phyloP scores from a whole-genome alignment of 2,113 vertebrate genomes.

The Eleginops maclovinus region DNA sequence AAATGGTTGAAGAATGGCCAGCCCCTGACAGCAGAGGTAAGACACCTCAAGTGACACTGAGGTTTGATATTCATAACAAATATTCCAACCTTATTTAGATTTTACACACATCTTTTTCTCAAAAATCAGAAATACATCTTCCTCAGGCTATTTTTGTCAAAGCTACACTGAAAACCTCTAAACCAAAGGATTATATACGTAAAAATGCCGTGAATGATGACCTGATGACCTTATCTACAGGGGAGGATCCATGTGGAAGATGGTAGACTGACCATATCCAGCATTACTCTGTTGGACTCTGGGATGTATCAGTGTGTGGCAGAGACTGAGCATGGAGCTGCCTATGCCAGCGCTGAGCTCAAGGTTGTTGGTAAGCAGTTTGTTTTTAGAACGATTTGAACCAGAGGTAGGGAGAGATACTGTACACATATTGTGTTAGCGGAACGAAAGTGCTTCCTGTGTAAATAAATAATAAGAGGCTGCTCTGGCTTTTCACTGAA shows the following conservation, averaged over 20 bases:
- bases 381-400: slow-evolving; percentile 21
- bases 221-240: slow-evolving; percentile 71
- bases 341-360: slow-evolving; percentile 90
- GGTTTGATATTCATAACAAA: neutral
- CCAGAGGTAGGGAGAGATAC: neutral
- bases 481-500: slow-evolving; percentile 8
- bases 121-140: neutral
- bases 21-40: slow-evolving; percentile 83
- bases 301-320: slow-evolving; percentile 93
- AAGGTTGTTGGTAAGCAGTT: slow-evolving; percentile 90
- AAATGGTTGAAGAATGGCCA: slow-evolving; percentile 91
- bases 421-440: neutral
- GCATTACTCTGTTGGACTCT: slow-evolving; percentile 87
- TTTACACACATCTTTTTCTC: neutral
- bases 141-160: neutral
- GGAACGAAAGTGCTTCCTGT: slow-evolving; percentile 2
- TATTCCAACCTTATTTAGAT: neutral
- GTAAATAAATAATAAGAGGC: slow-evolving; percentile 21
- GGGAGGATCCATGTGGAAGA: slow-evolving; percentile 87
- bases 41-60: neutral
- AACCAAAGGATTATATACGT: neutral
- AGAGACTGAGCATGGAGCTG: slow-evolving; percentile 86
- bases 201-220: neutral
- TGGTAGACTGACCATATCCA: slow-evolving; percentile 85
- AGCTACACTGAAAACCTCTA: neutral